Evolutionary conservation across 2,797 vertebrate species (phyloP).

Genomic region (Buceros bicornis): DNA sequence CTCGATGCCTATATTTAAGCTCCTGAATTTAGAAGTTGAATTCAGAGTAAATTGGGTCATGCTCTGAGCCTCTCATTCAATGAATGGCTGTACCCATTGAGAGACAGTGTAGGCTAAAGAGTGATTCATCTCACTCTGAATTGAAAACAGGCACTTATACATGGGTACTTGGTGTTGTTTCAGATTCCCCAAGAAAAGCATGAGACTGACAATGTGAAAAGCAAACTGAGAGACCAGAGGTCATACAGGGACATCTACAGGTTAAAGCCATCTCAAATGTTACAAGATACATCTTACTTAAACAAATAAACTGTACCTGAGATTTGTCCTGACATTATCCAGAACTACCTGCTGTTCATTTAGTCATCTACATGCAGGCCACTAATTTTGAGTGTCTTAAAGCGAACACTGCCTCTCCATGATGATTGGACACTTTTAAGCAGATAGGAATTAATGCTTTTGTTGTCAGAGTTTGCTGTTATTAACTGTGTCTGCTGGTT

Average conservation of each 20-base stretch:
- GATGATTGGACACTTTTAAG: not conserved
- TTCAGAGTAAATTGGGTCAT: not conserved
- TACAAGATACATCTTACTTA: not conserved
- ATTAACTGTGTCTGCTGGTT: not conserved
- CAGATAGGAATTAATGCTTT: not conserved
- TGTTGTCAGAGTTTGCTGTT: not conserved
- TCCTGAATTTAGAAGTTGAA: not conserved
- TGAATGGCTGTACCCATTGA: not conserved
- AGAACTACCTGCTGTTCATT: not conserved
- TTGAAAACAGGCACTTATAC: not conserved
- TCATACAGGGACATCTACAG: not conserved
- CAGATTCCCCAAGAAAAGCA: not conserved
- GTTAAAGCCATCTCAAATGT: not conserved
- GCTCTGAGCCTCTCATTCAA: not conserved
- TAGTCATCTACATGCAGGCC: not conserved
- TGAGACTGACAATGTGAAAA: rapidly evolving
- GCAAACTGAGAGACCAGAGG: not conserved
- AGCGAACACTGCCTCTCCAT: not conserved
- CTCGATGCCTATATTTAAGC: not conserved
- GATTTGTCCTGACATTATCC: not conserved
- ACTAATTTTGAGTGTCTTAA: not conserved
- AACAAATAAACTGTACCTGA: not conserved
- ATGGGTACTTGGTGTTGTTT: not conserved
- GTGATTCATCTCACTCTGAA: not conserved
- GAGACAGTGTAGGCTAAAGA: not conserved